These are phyloP conservation scores for Platyrinchus mystaceus DNA, from an alignment of 2,797 vertebrate genomes.

Conservation along the genomic window DNA sequence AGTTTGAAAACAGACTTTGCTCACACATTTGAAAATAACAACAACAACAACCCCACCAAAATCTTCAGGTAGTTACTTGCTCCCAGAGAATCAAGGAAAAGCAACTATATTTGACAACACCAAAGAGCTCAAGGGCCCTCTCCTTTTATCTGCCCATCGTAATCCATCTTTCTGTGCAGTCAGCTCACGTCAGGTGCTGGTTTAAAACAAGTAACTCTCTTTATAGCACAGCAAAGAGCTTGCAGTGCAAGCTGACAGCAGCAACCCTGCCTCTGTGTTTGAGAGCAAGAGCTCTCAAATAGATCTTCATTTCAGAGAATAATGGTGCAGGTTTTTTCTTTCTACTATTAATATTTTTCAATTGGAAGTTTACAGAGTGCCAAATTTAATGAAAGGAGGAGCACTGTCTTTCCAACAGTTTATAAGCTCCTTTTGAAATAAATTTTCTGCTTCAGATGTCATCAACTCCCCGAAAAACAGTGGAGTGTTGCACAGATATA, in stretches of 20 bases:
- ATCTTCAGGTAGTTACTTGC: neutral
- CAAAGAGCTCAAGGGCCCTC: neutral
- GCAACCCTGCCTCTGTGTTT: neutral
- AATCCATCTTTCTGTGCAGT: neutral
- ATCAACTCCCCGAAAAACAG: neutral
- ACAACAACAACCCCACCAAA: neutral
- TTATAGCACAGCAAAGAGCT: neutral
- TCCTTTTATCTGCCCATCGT: neutral
- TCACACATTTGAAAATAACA: neutral
- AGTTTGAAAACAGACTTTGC: neutral
- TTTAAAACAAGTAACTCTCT: neutral
- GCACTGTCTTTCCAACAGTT: neutral
- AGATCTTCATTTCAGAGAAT: neutral
- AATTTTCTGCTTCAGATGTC: neutral
- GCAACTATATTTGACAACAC: neutral
- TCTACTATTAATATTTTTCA: neutral
- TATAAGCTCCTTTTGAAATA: neutral
- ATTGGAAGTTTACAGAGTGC: neutral
- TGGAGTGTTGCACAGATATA: neutral
- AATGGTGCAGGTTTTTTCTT: neutral
- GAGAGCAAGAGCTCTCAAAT: neutral
- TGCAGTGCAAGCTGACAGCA: neutral
- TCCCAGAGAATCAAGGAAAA: neutral
- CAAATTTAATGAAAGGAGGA: neutral
- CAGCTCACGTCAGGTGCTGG: neutral